Evolutionary conservation across 2,113 vertebrate species (phyloP).

Genomic region (Pollachius pollachius): DNA sequence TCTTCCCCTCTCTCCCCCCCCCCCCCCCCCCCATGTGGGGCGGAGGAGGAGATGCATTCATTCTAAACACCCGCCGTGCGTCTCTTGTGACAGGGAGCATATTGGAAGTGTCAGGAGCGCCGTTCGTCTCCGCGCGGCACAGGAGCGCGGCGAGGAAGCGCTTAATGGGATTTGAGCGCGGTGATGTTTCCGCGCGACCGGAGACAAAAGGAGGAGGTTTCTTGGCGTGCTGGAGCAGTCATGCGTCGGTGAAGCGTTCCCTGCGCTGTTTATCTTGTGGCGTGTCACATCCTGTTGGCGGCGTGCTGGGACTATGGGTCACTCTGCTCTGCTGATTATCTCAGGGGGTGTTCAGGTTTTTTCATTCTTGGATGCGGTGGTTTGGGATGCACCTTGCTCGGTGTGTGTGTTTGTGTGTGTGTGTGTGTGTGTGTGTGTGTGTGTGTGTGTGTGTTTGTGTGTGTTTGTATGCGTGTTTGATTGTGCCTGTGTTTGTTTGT

Average conservation of each 20-base stretch:
- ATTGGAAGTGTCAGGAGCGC: conserved; percentile 30
- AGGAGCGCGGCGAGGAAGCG: conserved; percentile 23
- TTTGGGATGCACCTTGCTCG: background rate
- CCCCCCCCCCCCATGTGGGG: background rate
- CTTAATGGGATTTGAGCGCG: conserved; percentile 63
- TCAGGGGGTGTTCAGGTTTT: background rate
- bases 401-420: background rate
- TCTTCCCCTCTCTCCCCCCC: no score
- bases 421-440: background rate
- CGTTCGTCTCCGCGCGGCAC: conserved; percentile 36
- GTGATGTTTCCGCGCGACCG: conserved; percentile 50
- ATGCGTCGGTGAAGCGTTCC: background rate
- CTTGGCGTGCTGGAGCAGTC: conserved; percentile 20
- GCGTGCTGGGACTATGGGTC: no score
- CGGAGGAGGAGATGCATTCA: background rate
- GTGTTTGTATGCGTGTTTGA: background rate
- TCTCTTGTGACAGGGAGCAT: conserved; percentile 38
- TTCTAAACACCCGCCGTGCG: conserved; percentile 14
- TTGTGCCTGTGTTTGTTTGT: background rate
- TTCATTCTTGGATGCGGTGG: background rate
- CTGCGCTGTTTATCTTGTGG: background rate
- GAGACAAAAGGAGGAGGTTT: no score
- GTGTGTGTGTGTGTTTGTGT: background rate
- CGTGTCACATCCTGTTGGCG: no score
- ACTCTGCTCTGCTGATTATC: background rate